Base-by-base conservation (phyloP, 2,888 invertebrate genomes). In the Rhamnusium bicolor region DNA sequence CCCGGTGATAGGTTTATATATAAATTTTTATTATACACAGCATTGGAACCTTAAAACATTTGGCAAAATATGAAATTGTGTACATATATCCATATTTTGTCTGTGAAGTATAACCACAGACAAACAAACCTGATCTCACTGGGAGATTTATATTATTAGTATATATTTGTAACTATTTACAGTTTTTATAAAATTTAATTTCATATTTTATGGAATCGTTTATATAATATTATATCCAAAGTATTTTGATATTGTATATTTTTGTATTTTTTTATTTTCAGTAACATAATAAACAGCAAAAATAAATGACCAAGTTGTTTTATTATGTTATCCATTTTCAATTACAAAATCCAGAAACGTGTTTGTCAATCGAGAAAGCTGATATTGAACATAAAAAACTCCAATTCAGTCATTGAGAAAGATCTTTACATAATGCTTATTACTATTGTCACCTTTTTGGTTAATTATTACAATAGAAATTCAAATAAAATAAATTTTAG, bases 361-460 rank as follows among this genome's bases (percentile, higher is more conserved):
- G 27, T 61, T 61, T 61, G 61, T 19, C 24, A 63, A 63, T 51
- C 27, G 63, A 49, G 63, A 63, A 63, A 63, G 63, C 51, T 49
- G 16, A 3, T 12, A 51, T 63, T 14, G 10, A n/a, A 1, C 18
- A 10, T 49, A 63, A 47, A 24, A 62, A 62, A 62, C 47, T 46
- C 27, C 18, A 29, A 16, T 49, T 3, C 21, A 49, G 10, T 10
- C 24, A 51, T 63, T 63, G 63, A 49, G 63, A 49, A 63, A 63
- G 49, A 49, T 63, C 51, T 49, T 63, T 63, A 63, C 63, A 49
- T 63, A 63, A 63, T 27, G 24, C 49, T 24, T 63, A 49, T 63
- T 63, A 63, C 47, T 63, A 47, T 63, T 49, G 51, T 63, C 63
- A 49, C 63, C 47, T 63, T 49, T 63, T 62, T 49, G 63, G 63